Conservation (phyloP, 1,140 invertebrate species). For the Orchesella cincta region DNA sequence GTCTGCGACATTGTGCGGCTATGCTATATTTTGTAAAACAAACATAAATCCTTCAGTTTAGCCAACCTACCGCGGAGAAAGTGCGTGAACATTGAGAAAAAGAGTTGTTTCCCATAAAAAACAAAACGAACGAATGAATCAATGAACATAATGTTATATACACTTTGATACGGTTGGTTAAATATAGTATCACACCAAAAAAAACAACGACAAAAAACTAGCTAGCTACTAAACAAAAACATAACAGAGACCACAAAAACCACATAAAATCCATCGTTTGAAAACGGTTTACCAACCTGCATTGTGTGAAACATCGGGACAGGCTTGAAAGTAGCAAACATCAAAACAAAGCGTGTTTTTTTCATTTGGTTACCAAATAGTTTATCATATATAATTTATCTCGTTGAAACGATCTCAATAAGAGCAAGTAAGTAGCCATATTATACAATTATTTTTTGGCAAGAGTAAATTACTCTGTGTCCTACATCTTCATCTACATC, state of each 20-base stretch:
- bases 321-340: constrained; percentile 34
- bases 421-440: neutral
- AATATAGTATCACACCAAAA: neutral
- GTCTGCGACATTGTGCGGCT: constrained; percentile 71
- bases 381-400: no score
- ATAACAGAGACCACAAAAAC: neutral
- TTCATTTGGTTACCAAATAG: no score
- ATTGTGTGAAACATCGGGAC: constrained; percentile 38
- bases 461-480: no score
- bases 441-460: no score
- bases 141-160: no score
- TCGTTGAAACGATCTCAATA: neutral
- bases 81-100: neutral
- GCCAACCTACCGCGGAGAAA: neutral
- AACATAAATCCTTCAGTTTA: neutral
- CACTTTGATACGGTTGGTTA: no score
- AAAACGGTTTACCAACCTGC: constrained; percentile 32
- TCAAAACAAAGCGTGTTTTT: no score
- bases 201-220: neutral
- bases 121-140: neutral
- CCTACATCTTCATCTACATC: no score
- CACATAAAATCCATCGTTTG: neutral
- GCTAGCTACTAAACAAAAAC: neutral
- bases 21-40: constrained; percentile 54
- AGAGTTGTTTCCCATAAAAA: neutral